Percentiles rank a stretch among this genome's conserved stretches.
Evolutionary conservation across 92 coral and sea anemone species (phyloP).

Genomic region (Heliopora coerulea): DNA sequence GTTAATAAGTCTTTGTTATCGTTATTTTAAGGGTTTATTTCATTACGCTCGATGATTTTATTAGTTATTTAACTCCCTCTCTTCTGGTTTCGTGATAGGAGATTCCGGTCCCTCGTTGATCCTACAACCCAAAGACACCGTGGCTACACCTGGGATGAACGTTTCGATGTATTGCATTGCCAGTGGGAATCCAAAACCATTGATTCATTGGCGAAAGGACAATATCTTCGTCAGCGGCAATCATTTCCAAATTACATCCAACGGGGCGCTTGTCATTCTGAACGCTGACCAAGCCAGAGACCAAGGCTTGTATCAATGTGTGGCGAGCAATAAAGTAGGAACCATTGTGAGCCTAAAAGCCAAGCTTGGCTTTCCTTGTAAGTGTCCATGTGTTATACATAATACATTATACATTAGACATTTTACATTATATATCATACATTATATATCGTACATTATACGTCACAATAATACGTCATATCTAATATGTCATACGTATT

Average conservation of each 20-base stretch:
- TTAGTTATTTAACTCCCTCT: background rate
- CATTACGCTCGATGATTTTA: too few relatives aligned
- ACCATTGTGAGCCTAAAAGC: constrained; percentile 31
- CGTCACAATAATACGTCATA: too few relatives aligned
- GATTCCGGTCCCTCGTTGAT: constrained; percentile 9
- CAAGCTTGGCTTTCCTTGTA: constrained; percentile 33
- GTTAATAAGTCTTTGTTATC: too few relatives aligned
- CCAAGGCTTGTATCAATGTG: constrained; percentile 10
- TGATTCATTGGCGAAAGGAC: constrained; percentile 18
- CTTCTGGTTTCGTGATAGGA: background rate
- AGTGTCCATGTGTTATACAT: constrained; percentile 2
- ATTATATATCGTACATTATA: too few relatives aligned
- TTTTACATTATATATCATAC: too few relatives aligned
- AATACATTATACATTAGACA: too few relatives aligned
- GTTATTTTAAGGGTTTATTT: too few relatives aligned
- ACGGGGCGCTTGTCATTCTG: constrained; percentile 9
- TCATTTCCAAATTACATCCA: background rate
- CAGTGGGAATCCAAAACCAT: constrained; percentile 16
- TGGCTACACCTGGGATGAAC: constrained; percentile 14
- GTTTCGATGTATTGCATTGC: constrained; percentile 10
- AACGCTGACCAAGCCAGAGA: constrained; percentile 8
- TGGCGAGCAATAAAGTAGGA: constrained; percentile 12
- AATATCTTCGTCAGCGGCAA: background rate
- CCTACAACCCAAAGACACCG: constrained; percentile 9
- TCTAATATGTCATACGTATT: too few relatives aligned